Evolutionary conservation across 2,797 vertebrate species (phyloP).

Genomic region (Falco columbarius): DNA sequence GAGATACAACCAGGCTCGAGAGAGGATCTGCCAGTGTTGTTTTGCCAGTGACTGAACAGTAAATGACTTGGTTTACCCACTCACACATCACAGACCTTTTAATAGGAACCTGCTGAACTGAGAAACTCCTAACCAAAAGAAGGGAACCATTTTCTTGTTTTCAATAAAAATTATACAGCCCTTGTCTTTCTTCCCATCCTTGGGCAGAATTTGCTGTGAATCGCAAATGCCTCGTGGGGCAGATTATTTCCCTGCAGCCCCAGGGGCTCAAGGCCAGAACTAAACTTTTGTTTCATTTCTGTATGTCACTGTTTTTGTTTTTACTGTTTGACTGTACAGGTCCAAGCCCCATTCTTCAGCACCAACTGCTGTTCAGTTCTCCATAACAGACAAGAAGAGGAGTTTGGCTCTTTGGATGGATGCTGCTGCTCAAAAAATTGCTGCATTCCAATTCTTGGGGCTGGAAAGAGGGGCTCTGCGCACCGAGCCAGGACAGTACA

Average conservation of each 20-base stretch:
- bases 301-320: not conserved
- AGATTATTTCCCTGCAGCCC: not conserved
- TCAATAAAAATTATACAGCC: not conserved
- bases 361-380: not conserved
- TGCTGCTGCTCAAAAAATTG: not conserved
- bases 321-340: not conserved
- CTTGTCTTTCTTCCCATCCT: not conserved
- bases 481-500: not conserved
- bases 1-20: not conserved
- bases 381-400: not conserved
- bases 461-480: not conserved
- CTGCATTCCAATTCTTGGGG: not conserved
- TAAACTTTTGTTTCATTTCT: not conserved
- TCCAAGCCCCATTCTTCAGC: not conserved
- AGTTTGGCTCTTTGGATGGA: not conserved
- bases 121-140: not conserved
- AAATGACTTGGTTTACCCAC: not conserved
- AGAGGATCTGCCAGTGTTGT: not conserved
- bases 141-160: slow-evolving; percentile 4
- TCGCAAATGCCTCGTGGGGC: not conserved
- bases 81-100: not conserved
- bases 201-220: not conserved
- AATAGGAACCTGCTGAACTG: not conserved
- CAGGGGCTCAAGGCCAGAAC: not conserved
- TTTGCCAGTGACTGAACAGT: not conserved